These are phyloP conservation scores for Oryzias celebensis DNA, from an alignment of 2,113 vertebrate species.

Conservation along the genomic window DNA sequence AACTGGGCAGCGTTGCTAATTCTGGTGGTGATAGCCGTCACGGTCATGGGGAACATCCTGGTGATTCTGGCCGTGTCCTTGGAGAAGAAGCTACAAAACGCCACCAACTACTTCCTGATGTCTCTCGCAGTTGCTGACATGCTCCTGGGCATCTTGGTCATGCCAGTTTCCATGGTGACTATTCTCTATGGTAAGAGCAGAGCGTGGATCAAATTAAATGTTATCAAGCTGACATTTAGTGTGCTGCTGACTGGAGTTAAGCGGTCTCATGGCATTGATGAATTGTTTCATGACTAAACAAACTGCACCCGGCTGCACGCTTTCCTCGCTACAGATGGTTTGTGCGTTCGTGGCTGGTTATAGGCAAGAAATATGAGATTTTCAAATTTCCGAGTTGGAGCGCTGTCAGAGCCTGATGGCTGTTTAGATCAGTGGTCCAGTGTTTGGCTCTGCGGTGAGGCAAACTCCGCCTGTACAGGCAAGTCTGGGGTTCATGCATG, in stretches of 20 bases:
- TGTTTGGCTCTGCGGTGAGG: neutral
- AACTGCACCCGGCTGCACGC: slow-evolving; percentile 5
- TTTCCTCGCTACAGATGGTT: neutral
- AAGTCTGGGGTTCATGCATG: slow-evolving; percentile 4
- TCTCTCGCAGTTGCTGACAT: slow-evolving; percentile 96
- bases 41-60: slow-evolving; percentile 93
- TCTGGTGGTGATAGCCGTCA: slow-evolving; percentile 83
- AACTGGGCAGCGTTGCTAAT: slow-evolving; percentile 92
- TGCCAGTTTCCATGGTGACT: slow-evolving; percentile 96
- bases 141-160: slow-evolving; percentile 93
- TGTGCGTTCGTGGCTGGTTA: neutral
- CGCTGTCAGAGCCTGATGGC: neutral
- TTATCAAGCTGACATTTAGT: slow-evolving; percentile 35
- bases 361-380: neutral
- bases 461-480: neutral
- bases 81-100: slow-evolving; percentile 97
- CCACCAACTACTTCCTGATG: slow-evolving; percentile 98
- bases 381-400: neutral
- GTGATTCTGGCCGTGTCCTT: slow-evolving; percentile 95
- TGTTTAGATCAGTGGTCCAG: neutral
- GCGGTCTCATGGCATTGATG: neutral
- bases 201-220: slow-evolving; percentile 2
- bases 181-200: slow-evolving; percentile 90
- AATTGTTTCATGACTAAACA: slow-evolving; percentile 2
- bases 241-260: slow-evolving; percentile 17